Base-by-base conservation (phyloP, 2,888 invertebrate genomes). In the Drosophila tanythrix region DNA sequence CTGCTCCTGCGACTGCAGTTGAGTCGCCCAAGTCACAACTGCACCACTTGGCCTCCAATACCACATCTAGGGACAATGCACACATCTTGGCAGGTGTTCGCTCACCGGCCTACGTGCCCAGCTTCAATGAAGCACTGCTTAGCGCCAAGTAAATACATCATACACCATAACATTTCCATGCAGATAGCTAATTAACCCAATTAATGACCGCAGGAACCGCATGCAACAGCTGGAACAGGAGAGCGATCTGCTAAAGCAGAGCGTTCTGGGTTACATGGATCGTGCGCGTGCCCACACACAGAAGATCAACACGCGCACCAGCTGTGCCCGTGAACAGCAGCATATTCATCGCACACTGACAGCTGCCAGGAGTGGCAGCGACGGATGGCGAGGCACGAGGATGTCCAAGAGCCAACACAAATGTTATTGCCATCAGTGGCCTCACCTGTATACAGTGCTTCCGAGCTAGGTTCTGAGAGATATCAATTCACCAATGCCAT, bases 221-320 rank as follows among this genome's bases (percentile, higher is more conserved):
- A 88, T 93, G 62, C 82, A 89, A 62, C 90, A 93, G 74, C 69
- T 93, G 46, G 93, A 93, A 68, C 74, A 89, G 53, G 93, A 93
- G 77, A 92, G 93, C 66, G 89, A 91, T 76, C 81, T 92, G 70
- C 70, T 93, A 46, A 93, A 93, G 70, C 81, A 89, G 56, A 91
- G 82, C 33, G 92, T 93, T 46, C 85, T 88, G 18, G 81, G 81
- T 4, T 93, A 92, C 63, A 55, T 93, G 57, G 89, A 92, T 43
- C 81, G 85, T 13, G 87, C 90, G 43, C 78, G 82, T 5, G 50
- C 62, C 4, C 76, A 89, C 8, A 74, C 79, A n/a, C 18, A 52
- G 33, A 48, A 55, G 31, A 69, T 71, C 65, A 46, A 78, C 63
- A 43, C 82, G 33, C 63, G 73, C 66, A 21, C 57, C 61, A 81